Conservation (phyloP, 2,888 invertebrate species). For the Hyposoter didymator region DNA sequence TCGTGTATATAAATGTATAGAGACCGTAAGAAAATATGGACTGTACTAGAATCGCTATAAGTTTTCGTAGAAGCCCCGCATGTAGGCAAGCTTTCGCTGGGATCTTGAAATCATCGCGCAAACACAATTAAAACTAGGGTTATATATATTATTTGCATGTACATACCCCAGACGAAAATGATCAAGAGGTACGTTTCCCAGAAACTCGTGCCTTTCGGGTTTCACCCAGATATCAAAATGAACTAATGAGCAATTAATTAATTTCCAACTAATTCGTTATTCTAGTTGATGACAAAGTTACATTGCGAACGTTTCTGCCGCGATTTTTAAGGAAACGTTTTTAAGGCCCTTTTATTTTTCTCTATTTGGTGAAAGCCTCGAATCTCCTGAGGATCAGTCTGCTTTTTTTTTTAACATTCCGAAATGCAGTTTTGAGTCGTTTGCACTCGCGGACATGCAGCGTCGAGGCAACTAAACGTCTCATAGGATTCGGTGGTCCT, state of each 20-base stretch:
- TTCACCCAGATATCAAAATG: background rate
- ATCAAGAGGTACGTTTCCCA: background rate
- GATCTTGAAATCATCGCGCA: slow-evolving; percentile 23
- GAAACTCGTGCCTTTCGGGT: background rate
- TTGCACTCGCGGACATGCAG: slow-evolving; percentile 2
- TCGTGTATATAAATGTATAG: slow-evolving; percentile 12
- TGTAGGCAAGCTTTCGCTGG: slow-evolving; percentile 6
- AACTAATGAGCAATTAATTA: background rate
- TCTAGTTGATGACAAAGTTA: background rate
- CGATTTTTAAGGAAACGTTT: background rate
- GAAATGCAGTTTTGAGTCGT: background rate
- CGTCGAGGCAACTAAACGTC: slow-evolving; percentile 20
- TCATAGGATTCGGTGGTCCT: background rate
- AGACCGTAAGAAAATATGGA: background rate
- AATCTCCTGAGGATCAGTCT: background rate
- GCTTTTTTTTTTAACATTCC: background rate
- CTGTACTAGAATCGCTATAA: background rate
- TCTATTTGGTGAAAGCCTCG: background rate
- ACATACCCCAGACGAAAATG: slow-evolving; percentile 1
- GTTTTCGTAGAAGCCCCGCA: slow-evolving; percentile 37
- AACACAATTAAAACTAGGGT: slow-evolving; percentile 41
- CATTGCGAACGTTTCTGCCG: background rate
- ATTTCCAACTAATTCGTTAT: background rate
- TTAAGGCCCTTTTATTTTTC: background rate
- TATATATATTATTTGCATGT: slow-evolving; percentile 17